Percentiles rank a stretch among this genome's conserved stretches.
Conservation (phyloP, 2,888 invertebrate genomes). For the Harpalus rubripes region DNA sequence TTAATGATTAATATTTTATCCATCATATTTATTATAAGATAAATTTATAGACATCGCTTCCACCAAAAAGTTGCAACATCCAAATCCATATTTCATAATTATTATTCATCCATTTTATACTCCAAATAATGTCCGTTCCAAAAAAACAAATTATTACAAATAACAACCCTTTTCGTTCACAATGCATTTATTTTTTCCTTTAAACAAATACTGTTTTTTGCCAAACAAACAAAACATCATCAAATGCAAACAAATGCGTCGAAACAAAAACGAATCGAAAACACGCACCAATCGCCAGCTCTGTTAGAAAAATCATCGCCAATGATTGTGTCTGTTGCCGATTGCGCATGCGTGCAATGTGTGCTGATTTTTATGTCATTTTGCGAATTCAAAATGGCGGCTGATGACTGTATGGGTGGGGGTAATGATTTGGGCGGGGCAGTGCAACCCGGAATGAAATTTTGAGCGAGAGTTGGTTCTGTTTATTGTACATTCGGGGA, state of each 20-base stretch:
- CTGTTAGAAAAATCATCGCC: conserved; percentile 55
- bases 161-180: neutral
- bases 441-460: conserved; percentile 38
- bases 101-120: no score
- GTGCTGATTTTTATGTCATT: conserved; percentile 63
- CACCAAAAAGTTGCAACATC: no score
- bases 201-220: conserved; percentile 28
- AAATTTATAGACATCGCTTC: no score
- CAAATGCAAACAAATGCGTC: conserved; percentile 42
- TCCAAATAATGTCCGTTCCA: no score
- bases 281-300: conserved; percentile 8
- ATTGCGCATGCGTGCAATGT: conserved; percentile 20
- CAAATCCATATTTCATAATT: no score
- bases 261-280: conserved; percentile 47
- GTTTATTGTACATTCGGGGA: conserved; percentile 6
- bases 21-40: no score
- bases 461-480: conserved; percentile 35
- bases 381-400: conserved; percentile 65
- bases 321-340: conserved; percentile 17
- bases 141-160: conserved; percentile 13
- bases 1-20: no score
- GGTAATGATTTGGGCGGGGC: conserved; percentile 62
- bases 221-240: conserved; percentile 45
- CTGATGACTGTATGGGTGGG: conserved; percentile 57
- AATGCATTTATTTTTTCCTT: conserved; percentile 6